Percentiles rank a stretch among this genome's conserved stretches.
phyloP scores from a whole-genome alignment of 2,113 vertebrate genomes.

The Lonchura striata region DNA sequence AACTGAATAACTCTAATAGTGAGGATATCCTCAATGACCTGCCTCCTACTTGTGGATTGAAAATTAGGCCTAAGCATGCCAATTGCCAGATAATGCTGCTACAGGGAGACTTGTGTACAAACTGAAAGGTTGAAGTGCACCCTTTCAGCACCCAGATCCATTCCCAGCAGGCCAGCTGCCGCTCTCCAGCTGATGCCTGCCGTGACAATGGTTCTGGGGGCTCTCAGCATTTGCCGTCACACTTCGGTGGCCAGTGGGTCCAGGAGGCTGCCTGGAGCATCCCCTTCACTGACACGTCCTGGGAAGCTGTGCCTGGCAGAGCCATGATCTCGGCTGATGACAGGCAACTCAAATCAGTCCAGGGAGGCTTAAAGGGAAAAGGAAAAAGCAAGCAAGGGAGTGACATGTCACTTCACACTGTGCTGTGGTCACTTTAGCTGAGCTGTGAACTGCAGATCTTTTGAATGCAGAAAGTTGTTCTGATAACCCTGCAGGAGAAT shows the following conservation, averaged over 20 bases:
- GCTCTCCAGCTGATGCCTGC: not conserved
- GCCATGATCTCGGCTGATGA: constrained; percentile 58
- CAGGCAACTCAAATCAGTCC: constrained; percentile 70
- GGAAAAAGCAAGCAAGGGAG: not conserved
- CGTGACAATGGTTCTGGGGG: not conserved
- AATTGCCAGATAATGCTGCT: constrained; percentile 73
- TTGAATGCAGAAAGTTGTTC: constrained; percentile 66
- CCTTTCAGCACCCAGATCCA: constrained; percentile 79
- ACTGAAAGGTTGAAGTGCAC: constrained; percentile 85
- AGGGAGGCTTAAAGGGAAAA: constrained; percentile 35
- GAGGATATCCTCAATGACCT: constrained; percentile 75
- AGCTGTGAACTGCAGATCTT: constrained; percentile 71
- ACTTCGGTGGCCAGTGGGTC: constrained; percentile 70
- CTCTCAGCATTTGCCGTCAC: constrained; percentile 75
- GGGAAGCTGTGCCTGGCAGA: constrained; percentile 51
- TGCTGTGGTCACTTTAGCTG: constrained; percentile 74
- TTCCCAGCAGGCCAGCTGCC: constrained; percentile 18
- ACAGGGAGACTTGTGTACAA: constrained; percentile 72
- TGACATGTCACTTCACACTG: constrained; percentile 71
- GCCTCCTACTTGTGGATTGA: constrained; percentile 75
- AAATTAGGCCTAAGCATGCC: constrained; percentile 74
- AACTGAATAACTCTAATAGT: constrained; percentile 70
- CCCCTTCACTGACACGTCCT: constrained; percentile 82
- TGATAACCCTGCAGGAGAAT: constrained; percentile 73
- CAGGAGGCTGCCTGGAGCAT: constrained; percentile 71